Evolutionary conservation across 2,113 vertebrate species (phyloP), one percentile per base, ranked within the genome.

Genomic region (Engraulis encrasicolus): DNA sequence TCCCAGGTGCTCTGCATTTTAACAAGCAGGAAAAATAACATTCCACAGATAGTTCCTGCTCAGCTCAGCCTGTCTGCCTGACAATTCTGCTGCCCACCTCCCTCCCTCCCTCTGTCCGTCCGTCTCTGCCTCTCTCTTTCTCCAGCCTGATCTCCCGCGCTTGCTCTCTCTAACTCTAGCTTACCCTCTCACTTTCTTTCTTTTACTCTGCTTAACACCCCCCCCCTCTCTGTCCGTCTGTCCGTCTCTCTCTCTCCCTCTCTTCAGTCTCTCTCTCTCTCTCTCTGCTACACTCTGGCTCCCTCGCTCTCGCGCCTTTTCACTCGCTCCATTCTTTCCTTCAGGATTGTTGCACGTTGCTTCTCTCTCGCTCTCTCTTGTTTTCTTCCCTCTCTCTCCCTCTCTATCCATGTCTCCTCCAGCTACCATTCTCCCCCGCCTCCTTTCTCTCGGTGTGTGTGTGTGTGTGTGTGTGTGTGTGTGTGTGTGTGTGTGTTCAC

Each of bases 21-120:
- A 74, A 74, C 66, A 74, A 74, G 66, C 23, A 36, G 23, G 23
- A 74, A 74, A 74, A 74, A 74, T 74, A 74, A 74, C 66, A 74
- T 74, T 74, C 66, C 66, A 74, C 66, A 74, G 66, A 66, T 74
- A 74, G 66, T 19, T 74, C 66, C 66, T 74, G 31, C 66, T 74
- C 66, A 31, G 4, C 40, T n/a, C n/a, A n/a, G 23, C 66, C 66
- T 74, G 66, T 36, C 66, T 74, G 66, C 27, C 31, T 27, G 23
- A n/a, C 23, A 66, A 66, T 66, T 23, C 23, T 66, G 58, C 17
- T 20, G 9, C n/a, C 58, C 58, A 0, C 23, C 58, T 9, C 2
- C 58, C 54, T 7, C 20, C 54, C n/a, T 11, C n/a, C 7, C n/a
- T n/a, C n/a, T n/a, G n/a, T n/a, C n/a, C n/a, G n/a, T n/a, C n/a